Evolutionary conservation across 2,888 invertebrate genomes (phyloP).

Genomic region (Embidobia sp.): DNA sequence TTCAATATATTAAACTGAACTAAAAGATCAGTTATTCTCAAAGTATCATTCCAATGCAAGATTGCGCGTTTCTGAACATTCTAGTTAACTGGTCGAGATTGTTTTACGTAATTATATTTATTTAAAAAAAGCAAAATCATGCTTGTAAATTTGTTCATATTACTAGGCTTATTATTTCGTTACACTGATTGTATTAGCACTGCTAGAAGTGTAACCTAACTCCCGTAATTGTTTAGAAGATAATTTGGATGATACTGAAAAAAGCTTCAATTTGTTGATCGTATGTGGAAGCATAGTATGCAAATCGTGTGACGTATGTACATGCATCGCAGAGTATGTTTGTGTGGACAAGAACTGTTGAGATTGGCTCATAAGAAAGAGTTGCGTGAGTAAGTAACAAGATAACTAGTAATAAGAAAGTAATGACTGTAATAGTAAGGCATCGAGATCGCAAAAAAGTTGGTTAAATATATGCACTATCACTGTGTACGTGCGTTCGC

Average conservation of each 20-base stretch:
- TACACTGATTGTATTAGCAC: too few species aligned
- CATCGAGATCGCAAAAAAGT: constrained; percentile 66
- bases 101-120: too few species aligned
- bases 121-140: too few species aligned
- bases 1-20: too few species aligned
- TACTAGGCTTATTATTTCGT: too few species aligned
- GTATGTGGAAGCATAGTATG: constrained; percentile 46
- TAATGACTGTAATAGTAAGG: constrained; percentile 71
- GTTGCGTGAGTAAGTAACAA: constrained; percentile 71
- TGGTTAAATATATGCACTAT: constrained; percentile 54
- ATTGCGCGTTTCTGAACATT: too few species aligned
- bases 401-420: constrained; percentile 76
- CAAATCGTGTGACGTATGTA: constrained; percentile 43
- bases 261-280: constrained; percentile 14
- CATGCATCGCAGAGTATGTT: constrained; percentile 38
- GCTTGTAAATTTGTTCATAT: too few species aligned
- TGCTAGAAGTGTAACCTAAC: too few species aligned
- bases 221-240: too few species aligned
- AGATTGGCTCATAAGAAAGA: constrained; percentile 68
- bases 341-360: constrained; percentile 58
- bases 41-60: too few species aligned
- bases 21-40: too few species aligned
- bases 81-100: too few species aligned
- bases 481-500: constrained; percentile 51
- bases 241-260: constrained; percentile 33